Conservation (phyloP, 1,140 invertebrate genomes). For the Chionoecetes opilio region DNA sequence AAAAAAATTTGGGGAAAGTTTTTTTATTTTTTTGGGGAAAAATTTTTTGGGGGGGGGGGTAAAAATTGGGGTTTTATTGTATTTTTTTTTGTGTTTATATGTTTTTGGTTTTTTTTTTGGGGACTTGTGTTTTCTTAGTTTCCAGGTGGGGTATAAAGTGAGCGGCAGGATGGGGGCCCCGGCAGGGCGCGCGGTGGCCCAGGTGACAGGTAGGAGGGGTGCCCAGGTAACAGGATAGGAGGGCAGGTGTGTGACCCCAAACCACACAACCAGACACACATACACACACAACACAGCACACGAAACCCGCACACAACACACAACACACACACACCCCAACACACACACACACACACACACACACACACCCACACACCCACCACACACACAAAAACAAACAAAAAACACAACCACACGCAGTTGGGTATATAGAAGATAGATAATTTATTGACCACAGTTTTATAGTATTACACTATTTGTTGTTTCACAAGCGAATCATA, state of each 20-base stretch:
- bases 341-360: slow-evolving; percentile 11
- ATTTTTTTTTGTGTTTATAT: background rate
- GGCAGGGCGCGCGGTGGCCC: background rate
- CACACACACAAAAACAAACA: too few relatives aligned
- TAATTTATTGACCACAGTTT: too few relatives aligned
- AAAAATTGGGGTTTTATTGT: background rate
- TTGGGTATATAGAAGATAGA: too few relatives aligned
- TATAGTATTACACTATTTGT: too few relatives aligned
- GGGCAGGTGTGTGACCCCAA: background rate
- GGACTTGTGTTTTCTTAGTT: background rate
- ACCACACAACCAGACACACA: background rate
- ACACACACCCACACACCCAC: too few relatives aligned
- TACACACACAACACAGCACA: background rate
- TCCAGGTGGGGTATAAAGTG: background rate
- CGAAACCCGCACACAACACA: background rate
- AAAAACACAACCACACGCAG: too few relatives aligned
- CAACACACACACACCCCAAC: slow-evolving; percentile 2
- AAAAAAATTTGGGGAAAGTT: too few relatives aligned
- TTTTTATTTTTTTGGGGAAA: too few relatives aligned
- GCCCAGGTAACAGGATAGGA: slow-evolving; percentile 17
- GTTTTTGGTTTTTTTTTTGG: background rate
- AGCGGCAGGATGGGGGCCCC: background rate
- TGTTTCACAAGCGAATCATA: too few relatives aligned
- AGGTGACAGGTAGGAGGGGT: background rate
- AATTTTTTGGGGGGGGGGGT: too few relatives aligned